phyloP scores from a whole-genome alignment of 2,888 invertebrate genomes.

The Nemapogon koenigi region DNA sequence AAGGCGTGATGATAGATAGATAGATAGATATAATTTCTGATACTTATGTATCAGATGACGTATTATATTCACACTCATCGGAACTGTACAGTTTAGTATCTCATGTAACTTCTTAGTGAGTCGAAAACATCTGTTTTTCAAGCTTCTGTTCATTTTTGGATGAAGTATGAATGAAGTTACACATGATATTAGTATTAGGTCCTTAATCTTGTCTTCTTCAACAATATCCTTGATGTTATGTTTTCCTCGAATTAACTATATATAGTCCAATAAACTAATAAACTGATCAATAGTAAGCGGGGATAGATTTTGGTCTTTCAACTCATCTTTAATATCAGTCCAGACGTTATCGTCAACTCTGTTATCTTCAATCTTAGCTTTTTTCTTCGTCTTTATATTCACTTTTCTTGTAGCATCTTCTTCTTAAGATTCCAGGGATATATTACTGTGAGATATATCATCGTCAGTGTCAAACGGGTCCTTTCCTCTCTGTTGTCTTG shows the following conservation, averaged over 20 bases:
- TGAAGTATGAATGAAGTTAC: constrained; percentile 7
- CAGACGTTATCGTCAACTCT: constrained; percentile 13
- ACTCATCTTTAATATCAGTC: constrained; percentile 10
- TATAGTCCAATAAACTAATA: constrained; percentile 15
- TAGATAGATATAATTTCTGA: no score
- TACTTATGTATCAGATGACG: no score
- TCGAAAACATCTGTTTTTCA: constrained; percentile 11
- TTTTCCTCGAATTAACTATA: constrained; percentile 11
- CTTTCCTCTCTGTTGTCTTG: no score
- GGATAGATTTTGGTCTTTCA: constrained; percentile 6
- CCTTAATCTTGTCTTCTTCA: constrained; percentile 1
- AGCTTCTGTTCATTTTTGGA: constrained; percentile 10
- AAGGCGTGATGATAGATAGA: no score
- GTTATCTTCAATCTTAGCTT: constrained; percentile 4
- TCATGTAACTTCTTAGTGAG: constrained; percentile 7
- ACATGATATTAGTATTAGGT: constrained; percentile 1
- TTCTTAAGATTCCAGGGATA: neutral
- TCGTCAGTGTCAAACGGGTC: no score
- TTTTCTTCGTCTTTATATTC: constrained; percentile 1
- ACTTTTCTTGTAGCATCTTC: neutral
- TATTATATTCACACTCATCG: no score
- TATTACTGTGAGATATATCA: constrained; percentile 1
- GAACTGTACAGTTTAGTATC: constrained; percentile 5
- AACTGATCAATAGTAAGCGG: constrained; percentile 12
- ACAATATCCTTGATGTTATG: constrained; percentile 13